Base-by-base conservation (phyloP, 2,888 invertebrate genomes). In the Pristionchus arcanus region DNA sequence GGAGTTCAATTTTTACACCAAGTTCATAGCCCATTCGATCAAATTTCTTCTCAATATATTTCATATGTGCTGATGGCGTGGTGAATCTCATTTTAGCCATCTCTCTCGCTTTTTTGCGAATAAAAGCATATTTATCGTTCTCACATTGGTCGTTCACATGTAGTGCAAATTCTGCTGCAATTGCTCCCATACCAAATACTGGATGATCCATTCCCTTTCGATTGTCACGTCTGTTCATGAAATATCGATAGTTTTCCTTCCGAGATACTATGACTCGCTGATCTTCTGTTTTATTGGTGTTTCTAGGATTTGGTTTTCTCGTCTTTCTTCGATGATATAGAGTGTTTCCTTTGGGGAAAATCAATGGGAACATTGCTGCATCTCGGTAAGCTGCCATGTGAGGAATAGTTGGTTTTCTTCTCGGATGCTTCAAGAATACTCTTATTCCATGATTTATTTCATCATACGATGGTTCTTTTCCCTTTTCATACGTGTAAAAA, bases 1-100 rank as follows among this genome's bases (percentile, higher is more conserved):
- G 55, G 2, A 84, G 55, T 84, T 84, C 84, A 55, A 84, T 49
- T 84, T 55, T 9, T 21, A 55, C 15, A 21, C 84, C 84, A n/a
- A 19, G 19, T 21, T 55, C 28, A 25, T 55, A 84, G 5, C 84
- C 84, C 31, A 9, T 15, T 84, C 31, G 19, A 84, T 84, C 84
- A 9, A 84, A n/a, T n/a, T 49, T 81, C n/a, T 49, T 81, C 21
- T 81, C 34, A 11, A 81, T 81, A 31, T 25, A 74, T 19, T 74
- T 74, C 74, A 74, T 31, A 5, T 15, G 16, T 4, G 31, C 9
- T 68, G 28, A 28, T 2, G 28, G 28, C 7, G 31, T 31, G 3
- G 68, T 68, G 68, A 68, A 68, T 19, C 68, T 13, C 28, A 28
- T 68, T 1, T 68, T 68, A 2, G 3, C 11, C 13, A 28, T 68